phyloP scores from a whole-genome alignment of 2,888 invertebrate species.

The Meiosimyza platycephala region DNA sequence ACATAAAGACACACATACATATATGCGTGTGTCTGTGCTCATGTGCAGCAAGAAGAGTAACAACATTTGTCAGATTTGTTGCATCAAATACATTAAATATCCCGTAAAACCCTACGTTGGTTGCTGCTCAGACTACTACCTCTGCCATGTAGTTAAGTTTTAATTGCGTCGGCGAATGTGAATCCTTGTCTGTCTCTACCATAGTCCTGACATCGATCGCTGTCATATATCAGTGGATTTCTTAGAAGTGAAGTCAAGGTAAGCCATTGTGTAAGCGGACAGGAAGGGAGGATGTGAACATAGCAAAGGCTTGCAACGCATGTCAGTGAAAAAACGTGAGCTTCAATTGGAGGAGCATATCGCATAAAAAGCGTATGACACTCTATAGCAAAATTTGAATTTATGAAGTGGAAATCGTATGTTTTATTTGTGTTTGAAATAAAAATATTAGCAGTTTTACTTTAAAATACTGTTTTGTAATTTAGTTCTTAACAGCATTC shows the following conservation, averaged over 20 bases:
- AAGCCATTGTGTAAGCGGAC: no score
- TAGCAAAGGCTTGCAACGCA: neutral
- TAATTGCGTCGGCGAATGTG: constrained; percentile 39
- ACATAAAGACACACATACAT: no score
- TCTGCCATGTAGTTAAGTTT: constrained; percentile 38
- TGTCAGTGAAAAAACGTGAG: constrained; percentile 30
- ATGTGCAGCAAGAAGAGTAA: constrained; percentile 4
- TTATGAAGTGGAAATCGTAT: no score
- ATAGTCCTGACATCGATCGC: constrained; percentile 40
- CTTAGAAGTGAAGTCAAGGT: no score
- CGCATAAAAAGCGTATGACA: neutral
- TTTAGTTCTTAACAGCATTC: no score
- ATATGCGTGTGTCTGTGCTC: no score
- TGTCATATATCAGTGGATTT: neutral
- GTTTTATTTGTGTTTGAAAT: no score
- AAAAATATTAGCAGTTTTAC: no score
- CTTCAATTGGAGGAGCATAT: neutral
- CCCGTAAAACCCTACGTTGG: neutral
- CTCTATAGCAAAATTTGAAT: no score
- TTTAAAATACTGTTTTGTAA: no score
- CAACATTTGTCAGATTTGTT: constrained; percentile 39
- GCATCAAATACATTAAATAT: no score
- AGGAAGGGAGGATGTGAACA: no score
- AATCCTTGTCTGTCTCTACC: constrained; percentile 20
- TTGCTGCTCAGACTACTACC: neutral